These are phyloP conservation scores for Entomobrya multifasciata DNA, from an alignment of 2,888 invertebrate species.

Conservation along the genomic window DNA sequence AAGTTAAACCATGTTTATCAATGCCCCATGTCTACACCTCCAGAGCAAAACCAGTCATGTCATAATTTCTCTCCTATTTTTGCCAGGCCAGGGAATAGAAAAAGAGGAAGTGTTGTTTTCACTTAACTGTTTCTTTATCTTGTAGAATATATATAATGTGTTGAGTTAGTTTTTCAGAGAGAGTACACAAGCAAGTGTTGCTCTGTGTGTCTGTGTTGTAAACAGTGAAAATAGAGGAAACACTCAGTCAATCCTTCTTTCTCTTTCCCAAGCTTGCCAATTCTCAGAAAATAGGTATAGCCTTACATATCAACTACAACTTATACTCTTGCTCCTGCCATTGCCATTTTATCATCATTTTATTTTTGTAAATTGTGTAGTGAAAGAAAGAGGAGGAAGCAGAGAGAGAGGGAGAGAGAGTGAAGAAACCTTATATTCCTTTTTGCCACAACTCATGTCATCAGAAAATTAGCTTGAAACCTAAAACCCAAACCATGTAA, in stretches of 20 bases:
- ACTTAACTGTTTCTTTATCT: too few species aligned
- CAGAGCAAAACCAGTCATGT: too few species aligned
- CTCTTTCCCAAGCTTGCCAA: background rate
- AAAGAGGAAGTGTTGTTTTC: constrained; percentile 36
- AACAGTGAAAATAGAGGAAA: background rate
- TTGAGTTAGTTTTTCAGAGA: too few species aligned
- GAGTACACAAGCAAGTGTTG: background rate
- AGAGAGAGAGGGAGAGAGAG: constrained; percentile 7
- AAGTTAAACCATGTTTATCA: too few species aligned
- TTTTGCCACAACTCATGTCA: constrained; percentile 58
- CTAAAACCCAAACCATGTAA: constrained; percentile 32
- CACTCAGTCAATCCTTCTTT: background rate
- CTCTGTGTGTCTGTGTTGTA: background rate
- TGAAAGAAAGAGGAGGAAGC: constrained; percentile 10
- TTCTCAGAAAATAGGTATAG: too few species aligned
- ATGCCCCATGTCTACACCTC: too few species aligned
- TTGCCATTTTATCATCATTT: constrained; percentile 33
- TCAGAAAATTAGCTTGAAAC: constrained; percentile 61
- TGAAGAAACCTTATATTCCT: too few species aligned
- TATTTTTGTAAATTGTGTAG: constrained; percentile 32
- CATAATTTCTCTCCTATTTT: too few species aligned
- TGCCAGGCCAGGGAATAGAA: background rate
- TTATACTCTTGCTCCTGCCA: too few species aligned
- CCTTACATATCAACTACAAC: too few species aligned
- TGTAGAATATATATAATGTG: too few species aligned